phyloP scores from a whole-genome alignment of 2,797 vertebrate species.

The Poliocrania exsul region DNA sequence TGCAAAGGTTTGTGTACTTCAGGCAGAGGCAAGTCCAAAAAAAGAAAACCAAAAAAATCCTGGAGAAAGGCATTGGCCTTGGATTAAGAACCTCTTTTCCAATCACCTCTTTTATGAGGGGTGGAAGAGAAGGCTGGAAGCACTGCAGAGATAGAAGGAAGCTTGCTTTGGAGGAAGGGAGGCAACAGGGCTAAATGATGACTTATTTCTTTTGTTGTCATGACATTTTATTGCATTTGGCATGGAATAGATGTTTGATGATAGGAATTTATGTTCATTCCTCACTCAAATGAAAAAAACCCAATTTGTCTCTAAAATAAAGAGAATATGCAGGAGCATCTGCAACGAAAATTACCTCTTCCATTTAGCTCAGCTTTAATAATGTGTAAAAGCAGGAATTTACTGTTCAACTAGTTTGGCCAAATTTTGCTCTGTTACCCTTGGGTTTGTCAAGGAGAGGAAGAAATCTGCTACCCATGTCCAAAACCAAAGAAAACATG shows the following conservation, averaged over 20 bases:
- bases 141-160: not conserved
- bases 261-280: constrained; percentile 12
- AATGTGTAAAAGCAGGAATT: not conserved
- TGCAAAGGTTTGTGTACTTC: not conserved
- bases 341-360: not conserved
- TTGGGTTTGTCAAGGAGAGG: not conserved
- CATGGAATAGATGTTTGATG: not conserved
- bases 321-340: not conserved
- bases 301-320: not conserved
- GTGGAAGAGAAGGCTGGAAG: not conserved
- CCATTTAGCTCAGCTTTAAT: not conserved
- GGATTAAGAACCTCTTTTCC: not conserved
- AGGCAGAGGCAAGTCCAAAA: not conserved
- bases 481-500: not conserved
- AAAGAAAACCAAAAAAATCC: too few relatives aligned
- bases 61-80: not conserved
- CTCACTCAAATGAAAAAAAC: not conserved
- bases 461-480: not conserved
- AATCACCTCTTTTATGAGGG: not conserved
- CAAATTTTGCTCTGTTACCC: not conserved
- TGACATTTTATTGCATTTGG: constrained; percentile 27
- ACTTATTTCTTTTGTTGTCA: not conserved
- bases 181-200: not conserved
- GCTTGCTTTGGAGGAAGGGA: not conserved
- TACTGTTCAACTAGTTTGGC: not conserved